Base-by-base conservation (phyloP, 2,888 invertebrate species). In the Phengaris arion region DNA sequence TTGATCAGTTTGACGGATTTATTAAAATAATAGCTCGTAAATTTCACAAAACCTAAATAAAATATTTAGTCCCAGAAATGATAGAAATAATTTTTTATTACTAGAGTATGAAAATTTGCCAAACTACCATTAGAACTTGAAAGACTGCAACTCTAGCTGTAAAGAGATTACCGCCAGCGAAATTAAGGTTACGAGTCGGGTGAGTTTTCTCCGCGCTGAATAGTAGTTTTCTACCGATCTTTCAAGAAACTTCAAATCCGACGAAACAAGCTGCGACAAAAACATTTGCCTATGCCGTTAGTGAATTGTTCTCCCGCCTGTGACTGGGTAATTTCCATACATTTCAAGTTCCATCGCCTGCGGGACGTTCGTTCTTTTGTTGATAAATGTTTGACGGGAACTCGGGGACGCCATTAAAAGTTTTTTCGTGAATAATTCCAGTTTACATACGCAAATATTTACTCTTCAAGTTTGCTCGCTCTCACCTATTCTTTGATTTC, bases 281-380 rank as follows among this genome's bases (percentile, higher is more conserved):
- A 93, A 92, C 92, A 92, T 92, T 92, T 89, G 92, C 89, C 91
- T 91, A 92, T 90, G 92, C 89, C 90, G 92, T 91, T 92, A 93
- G 92, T 92, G 93, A 92, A 93, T 93, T 93, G 92, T 93, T 93
- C 92, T 91, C 89, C 86, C 91, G 93, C 90, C 88, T 87, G 92
- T 92, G 93, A 91, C 92, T 93, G 89, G 92, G 93, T 93, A 93
- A 93, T 93, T 93, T 93, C 92, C 93, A 93, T 93, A 93, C 92
- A 93, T 93, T 93, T 93, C 90, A 92, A 93, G 93, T 93, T 93
- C 92, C 89, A 92, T 93, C 93, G 93, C 93, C 93, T 92, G 92
- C 92, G 93, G 93, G 92, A 93, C 92, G 92, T 92, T 93, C 92
- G 90, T 93, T 93, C 93, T 93, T 93, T 93, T 93, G 93, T 93